A percentile compares a stretch with the other conserved stretches of the same genome.
Conservation (phyloP, 2,888 invertebrate genomes). For the Tenodera sinensis region DNA sequence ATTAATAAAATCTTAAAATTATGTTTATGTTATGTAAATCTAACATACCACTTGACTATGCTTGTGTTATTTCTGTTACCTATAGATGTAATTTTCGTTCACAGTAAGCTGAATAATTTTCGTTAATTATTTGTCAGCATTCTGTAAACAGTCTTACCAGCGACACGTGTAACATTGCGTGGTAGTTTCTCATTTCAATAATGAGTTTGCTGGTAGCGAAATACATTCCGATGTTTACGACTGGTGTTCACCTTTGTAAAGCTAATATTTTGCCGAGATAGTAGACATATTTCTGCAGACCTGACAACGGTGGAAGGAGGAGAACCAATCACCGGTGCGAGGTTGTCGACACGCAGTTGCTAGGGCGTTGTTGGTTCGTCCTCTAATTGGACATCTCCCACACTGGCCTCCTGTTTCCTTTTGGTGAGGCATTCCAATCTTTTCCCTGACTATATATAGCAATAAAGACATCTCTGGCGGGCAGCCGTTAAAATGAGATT, state of each 20-base stretch:
- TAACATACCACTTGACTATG: too few species aligned
- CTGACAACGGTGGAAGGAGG: not conserved
- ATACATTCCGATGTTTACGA: not conserved
- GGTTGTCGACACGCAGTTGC: not conserved
- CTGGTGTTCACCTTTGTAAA: not conserved
- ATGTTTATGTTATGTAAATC: too few species aligned
- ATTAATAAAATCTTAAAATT: too few species aligned
- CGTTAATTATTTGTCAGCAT: not conserved
- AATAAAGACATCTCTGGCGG: not conserved
- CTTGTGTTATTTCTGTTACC: too few species aligned
- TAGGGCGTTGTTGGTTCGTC: not conserved
- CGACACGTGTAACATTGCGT: not conserved
- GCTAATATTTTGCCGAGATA: not conserved
- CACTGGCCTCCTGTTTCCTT: not conserved
- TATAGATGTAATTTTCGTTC: too few species aligned
- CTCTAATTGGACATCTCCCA: not conserved
- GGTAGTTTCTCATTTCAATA: not conserved
- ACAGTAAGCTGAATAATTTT: too few species aligned
- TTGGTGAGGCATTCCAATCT: not conserved
- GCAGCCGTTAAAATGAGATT: not conserved
- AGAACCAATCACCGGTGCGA: not conserved
- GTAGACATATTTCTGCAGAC: too few species aligned
- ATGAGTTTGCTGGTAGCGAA: not conserved
- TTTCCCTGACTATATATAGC: not conserved
- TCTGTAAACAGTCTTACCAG: not conserved